Evolutionary conservation across 2,113 vertebrate genomes (phyloP).

Genomic region (Phyllostomus hastatus): DNA sequence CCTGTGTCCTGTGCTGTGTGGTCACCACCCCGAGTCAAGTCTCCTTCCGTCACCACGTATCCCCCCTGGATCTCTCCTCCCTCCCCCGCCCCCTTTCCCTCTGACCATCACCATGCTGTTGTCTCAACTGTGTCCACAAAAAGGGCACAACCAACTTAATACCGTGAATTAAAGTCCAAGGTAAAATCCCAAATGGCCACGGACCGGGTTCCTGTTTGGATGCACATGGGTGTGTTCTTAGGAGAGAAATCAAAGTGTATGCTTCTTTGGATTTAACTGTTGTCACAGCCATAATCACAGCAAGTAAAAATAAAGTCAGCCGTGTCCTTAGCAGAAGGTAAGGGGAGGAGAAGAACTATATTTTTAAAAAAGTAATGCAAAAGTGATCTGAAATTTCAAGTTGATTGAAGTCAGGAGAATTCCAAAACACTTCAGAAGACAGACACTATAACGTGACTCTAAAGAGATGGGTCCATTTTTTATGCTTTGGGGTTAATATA

Average conservation of each 20-base stretch:
- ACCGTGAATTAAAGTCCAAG: background rate
- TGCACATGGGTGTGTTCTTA: background rate
- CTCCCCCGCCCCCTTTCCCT: background rate
- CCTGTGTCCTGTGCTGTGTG: background rate
- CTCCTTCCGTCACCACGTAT: background rate
- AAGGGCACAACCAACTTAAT: background rate
- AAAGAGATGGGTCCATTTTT: background rate
- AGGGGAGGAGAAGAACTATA: background rate
- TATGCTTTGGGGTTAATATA: background rate
- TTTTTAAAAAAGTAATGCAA: background rate
- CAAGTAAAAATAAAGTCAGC: constrained; percentile 62
- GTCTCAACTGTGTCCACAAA: background rate
- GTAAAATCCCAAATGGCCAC: background rate
- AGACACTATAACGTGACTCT: background rate
- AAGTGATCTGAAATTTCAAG: constrained; percentile 12
- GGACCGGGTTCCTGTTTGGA: background rate
- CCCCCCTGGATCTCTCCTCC: background rate
- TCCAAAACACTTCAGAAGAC: background rate
- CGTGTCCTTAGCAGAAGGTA: background rate
- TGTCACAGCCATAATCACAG: constrained; percentile 18
- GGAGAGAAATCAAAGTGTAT: background rate
- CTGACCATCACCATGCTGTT: background rate
- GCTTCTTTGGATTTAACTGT: background rate
- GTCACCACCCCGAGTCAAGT: background rate
- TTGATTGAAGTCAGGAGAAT: background rate